phyloP scores from a whole-genome alignment of 1,140 invertebrate species.

The Conopomorpha cramerella region DNA sequence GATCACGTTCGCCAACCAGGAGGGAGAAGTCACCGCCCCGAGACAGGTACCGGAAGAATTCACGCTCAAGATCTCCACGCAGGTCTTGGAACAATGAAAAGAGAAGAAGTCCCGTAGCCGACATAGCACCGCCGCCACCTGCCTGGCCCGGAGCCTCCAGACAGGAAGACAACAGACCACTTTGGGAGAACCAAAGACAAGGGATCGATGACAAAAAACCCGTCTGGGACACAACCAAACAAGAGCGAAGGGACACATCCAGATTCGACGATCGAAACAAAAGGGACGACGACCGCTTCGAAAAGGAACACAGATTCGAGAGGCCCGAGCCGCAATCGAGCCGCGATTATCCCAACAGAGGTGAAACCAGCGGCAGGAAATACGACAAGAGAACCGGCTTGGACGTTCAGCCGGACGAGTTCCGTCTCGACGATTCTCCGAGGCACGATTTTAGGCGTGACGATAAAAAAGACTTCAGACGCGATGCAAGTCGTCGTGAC shows the following conservation, averaged over 20 bases:
- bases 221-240: neutral
- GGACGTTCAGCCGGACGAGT: too few species aligned
- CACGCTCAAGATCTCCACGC: constrained; percentile 30
- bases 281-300: too few species aligned
- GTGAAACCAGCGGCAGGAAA: too few species aligned
- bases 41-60: constrained; percentile 28
- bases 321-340: too few species aligned
- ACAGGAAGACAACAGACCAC: neutral
- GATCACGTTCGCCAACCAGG: constrained; percentile 24
- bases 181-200: constrained; percentile 8
- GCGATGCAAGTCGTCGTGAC: too few species aligned
- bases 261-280: constrained; percentile 1
- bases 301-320: too few species aligned
- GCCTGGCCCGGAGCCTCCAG: constrained; percentile 21
- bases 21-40: constrained; percentile 29
- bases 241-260: neutral
- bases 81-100: constrained; percentile 44
- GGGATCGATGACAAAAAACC: constrained; percentile 7
- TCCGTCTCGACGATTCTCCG: too few species aligned
- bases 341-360: too few species aligned
- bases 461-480: too few species aligned
- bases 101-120: constrained; percentile 25
- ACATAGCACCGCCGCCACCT: constrained; percentile 31
- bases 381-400: too few species aligned
- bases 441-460: too few species aligned